Evolutionary conservation across 2,113 vertebrate genomes (phyloP).

Genomic region (Pachypanchax playfairii): DNA sequence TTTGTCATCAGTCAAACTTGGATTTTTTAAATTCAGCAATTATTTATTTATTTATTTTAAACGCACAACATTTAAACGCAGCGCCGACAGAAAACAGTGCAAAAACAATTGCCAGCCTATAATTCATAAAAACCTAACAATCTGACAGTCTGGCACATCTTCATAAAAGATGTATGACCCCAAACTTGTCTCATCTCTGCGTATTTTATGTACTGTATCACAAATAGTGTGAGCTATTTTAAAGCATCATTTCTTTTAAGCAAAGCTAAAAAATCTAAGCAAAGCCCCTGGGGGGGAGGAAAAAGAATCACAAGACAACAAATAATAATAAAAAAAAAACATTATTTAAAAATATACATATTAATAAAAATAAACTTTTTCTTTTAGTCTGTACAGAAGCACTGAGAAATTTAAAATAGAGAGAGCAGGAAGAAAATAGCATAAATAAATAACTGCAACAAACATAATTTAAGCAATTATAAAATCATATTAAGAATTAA

Average conservation of each 20-base stretch:
- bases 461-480: neutral
- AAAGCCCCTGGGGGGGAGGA: neutral
- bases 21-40: no score
- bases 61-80: neutral
- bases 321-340: neutral
- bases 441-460: conserved; percentile 1
- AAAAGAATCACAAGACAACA: neutral
- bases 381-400: no score
- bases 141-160: neutral
- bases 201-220: neutral
- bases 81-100: neutral
- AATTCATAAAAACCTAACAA: neutral
- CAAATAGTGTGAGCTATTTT: neutral
- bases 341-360: neutral
- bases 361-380: no score
- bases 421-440: neutral
- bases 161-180: neutral
- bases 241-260: neutral
- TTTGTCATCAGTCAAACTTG: neutral
- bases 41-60: neutral
- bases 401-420: no score
- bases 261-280: neutral
- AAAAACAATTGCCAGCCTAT: neutral
- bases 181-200: neutral
- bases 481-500: conserved; percentile 10